phyloP scores from a whole-genome alignment of 1,140 invertebrate species.

The Camponotus floridanus region DNA sequence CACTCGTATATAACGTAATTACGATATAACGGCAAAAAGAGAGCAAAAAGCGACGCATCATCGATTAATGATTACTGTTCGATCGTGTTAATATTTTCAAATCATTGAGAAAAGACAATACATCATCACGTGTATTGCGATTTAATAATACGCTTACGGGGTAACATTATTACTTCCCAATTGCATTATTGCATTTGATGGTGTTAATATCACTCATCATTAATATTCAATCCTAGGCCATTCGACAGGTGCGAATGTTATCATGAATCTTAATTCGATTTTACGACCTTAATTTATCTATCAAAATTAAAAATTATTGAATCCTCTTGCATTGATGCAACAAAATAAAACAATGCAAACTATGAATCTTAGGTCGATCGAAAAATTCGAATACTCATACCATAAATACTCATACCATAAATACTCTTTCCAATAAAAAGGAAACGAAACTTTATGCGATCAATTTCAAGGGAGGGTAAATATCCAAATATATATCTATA shows the following conservation, averaged over 20 bases:
- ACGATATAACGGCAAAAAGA: constrained; percentile 33
- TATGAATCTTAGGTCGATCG: too few species aligned
- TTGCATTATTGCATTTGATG: constrained; percentile 16
- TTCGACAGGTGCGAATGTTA: not conserved
- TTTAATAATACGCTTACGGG: constrained; percentile 21
- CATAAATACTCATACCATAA: too few species aligned
- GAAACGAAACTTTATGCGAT: too few species aligned
- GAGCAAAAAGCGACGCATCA: constrained; percentile 23
- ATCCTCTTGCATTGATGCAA: too few species aligned
- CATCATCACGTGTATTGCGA: constrained; percentile 23
- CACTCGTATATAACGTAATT: constrained; percentile 41
- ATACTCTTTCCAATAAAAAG: too few species aligned
- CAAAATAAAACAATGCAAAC: too few species aligned
- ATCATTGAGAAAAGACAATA: constrained; percentile 47
- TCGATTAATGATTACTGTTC: constrained; percentile 40
- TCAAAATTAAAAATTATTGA: not conserved
- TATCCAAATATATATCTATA: too few species aligned
- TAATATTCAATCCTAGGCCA: constrained; percentile 34
- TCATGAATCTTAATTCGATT: constrained; percentile 28
- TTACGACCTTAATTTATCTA: not conserved
- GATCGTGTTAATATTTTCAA: constrained; percentile 41
- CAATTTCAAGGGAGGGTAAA: too few species aligned
- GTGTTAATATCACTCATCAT: constrained; percentile 29
- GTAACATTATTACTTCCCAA: not conserved
- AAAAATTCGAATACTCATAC: too few species aligned